These are phyloP conservation scores for Sapajus apella DNA, from an alignment of 2,113 vertebrate genomes.

Conservation along the genomic window DNA sequence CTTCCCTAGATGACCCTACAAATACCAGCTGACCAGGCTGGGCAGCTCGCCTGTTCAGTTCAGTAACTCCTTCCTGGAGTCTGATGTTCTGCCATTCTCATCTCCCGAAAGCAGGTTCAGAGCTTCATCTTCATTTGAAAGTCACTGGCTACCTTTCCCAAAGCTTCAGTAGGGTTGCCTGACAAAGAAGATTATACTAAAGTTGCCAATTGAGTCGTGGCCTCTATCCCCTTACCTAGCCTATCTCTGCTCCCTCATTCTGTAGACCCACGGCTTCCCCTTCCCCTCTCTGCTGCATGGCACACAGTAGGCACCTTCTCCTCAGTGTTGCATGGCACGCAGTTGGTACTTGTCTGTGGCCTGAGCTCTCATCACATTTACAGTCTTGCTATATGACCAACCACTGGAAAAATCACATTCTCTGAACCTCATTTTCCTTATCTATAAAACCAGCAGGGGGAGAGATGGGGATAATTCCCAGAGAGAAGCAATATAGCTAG, in stretches of 20 bases:
- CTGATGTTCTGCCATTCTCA: not conserved
- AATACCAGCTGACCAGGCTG: not conserved
- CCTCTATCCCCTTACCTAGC: not conserved
- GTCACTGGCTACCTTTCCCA: not conserved
- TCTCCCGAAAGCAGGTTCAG: not conserved
- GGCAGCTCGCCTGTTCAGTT: not conserved
- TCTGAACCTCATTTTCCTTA: not conserved
- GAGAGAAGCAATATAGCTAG: not conserved
- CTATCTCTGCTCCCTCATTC: not conserved
- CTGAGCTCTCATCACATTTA: not conserved
- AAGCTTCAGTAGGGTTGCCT: not conserved
- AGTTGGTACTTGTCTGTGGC: not conserved
- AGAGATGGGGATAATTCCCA: not conserved
- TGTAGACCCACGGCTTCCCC: not conserved
- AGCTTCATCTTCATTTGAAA: not conserved
- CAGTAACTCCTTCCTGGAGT: not conserved
- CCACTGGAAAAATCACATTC: not conserved
- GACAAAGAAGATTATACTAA: not conserved
- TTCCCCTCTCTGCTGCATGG: not conserved
- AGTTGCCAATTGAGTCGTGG: not conserved
- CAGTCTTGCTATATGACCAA: not conserved
- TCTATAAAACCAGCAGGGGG: not conserved
- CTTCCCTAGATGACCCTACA: not conserved
- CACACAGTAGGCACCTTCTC: not conserved
- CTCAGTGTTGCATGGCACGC: not conserved